These are phyloP conservation scores for Brachyhypopomus occidentalis DNA, from an alignment of 2,113 vertebrate genomes.

Conservation along the genomic window DNA sequence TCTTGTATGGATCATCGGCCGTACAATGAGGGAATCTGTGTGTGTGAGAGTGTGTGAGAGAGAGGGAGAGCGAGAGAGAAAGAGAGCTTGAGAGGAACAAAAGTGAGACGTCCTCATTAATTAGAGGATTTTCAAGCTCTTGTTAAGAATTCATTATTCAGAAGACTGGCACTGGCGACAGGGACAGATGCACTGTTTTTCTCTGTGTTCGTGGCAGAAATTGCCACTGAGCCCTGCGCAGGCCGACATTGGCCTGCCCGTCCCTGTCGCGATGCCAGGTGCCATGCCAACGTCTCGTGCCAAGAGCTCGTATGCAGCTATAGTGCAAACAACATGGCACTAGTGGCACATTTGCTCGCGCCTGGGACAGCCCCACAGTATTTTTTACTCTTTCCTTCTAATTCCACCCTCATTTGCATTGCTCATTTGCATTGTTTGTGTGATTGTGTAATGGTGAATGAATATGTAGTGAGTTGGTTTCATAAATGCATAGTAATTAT, in stretches of 20 bases:
- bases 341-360: constrained; percentile 8
- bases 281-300: constrained; percentile 7
- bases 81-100: neutral
- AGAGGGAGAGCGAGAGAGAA: too few species aligned
- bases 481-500: neutral
- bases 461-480: neutral
- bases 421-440: neutral
- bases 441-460: neutral
- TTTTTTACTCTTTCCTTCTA: neutral
- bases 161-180: too few species aligned
- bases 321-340: constrained; percentile 22
- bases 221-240: constrained; percentile 15
- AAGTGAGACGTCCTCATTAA: constrained; percentile 14
- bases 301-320: constrained; percentile 10
- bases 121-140: constrained; percentile 27
- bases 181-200: too few species aligned
- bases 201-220: neutral
- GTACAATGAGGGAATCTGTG: neutral
- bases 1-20: neutral
- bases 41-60: neutral
- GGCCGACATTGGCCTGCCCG: neutral
- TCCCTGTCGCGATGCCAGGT: constrained; percentile 34
- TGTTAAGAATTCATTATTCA: neutral
- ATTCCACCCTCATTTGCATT: neutral
- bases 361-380: neutral